Base-by-base conservation (phyloP, 2,113 vertebrate genomes). In the Sylvietta virens region DNA sequence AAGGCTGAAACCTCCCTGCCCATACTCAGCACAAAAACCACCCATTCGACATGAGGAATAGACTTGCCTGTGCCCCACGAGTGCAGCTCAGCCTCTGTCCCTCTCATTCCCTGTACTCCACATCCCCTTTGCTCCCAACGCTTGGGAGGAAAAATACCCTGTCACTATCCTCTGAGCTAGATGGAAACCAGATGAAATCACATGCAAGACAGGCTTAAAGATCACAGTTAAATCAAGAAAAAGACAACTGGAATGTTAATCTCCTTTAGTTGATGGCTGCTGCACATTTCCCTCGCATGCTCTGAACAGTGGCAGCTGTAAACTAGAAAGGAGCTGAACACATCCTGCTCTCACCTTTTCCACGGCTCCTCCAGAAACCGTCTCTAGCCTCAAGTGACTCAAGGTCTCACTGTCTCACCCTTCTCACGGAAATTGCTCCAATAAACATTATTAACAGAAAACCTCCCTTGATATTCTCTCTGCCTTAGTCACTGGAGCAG, bases 401-500 rank as follows among this genome's bases (percentile, higher is more conserved):
- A 53, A 80, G 66, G 35, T 35, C 72, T 72, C 86, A 81, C 79
- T 85, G 57, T 44, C 69, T 71, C 14, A 2, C 50, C 67, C 71
- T 61, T 45, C 81, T 76, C 14, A 2, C 84, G 78, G 93, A 91
- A 95, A 92, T 66, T 57, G n/a, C 79, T 82, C 76, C 84, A 37
- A 61, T 42, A 91, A 91, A 81, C 87, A 39, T 37, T 37, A 48
- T 9, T 39, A 76, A 54, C 58, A 69, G 72, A 73, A 93, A 95
- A 73, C 86, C 65, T 93, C 61, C 86, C 82, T 39, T 74, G 83
- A 66, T 94, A 37, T 67, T 86, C 91, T 81, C 67, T n/a, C 83
- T 3, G 13, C 30, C 53, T 93, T 64, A 93, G 67, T 95, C 95
- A 97, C 60, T 50, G 64, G 13, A 47, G 78, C 67, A 40, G 72